A percentile compares a stretch with the other conserved stretches of the same genome.
phyloP scores from a whole-genome alignment of 1,140 invertebrate genomes.

The Hycleus phaleratus region DNA sequence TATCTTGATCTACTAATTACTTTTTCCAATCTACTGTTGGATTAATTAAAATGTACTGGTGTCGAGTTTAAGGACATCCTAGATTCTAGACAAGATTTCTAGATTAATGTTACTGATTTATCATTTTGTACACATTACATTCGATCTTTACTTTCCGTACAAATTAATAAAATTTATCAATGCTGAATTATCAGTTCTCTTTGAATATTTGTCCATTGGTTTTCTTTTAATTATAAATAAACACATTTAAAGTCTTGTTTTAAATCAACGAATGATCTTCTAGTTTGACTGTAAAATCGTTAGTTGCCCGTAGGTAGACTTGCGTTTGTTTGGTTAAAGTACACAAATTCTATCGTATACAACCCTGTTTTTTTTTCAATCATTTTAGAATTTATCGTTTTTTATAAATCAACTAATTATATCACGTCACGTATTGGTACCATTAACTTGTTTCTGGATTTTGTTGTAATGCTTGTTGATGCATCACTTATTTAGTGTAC shows the following conservation, averaged over 20 bases:
- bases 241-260: too few relatives aligned
- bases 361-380: too few relatives aligned
- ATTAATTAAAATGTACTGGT: constrained; percentile 32
- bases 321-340: too few relatives aligned
- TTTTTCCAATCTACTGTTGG: constrained; percentile 30
- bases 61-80: constrained; percentile 19
- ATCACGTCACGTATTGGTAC: constrained; percentile 9
- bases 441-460: constrained; percentile 5
- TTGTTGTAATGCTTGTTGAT: constrained; percentile 9
- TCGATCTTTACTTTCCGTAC: not conserved
- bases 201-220: too few relatives aligned
- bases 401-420: not conserved
- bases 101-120: constrained; percentile 21
- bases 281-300: too few relatives aligned
- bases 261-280: too few relatives aligned
- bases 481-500: constrained; percentile 8
- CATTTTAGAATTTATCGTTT: too few relatives aligned
- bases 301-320: too few relatives aligned
- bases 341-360: too few relatives aligned
- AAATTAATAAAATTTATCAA: not conserved
- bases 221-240: too few relatives aligned
- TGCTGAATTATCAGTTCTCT: too few relatives aligned
- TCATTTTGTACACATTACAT: constrained; percentile 13
- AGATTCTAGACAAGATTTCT: constrained; percentile 17
- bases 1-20: constrained; percentile 31